phyloP scores from a whole-genome alignment of 2,888 invertebrate genomes.

The Eupithecia inturbata region DNA sequence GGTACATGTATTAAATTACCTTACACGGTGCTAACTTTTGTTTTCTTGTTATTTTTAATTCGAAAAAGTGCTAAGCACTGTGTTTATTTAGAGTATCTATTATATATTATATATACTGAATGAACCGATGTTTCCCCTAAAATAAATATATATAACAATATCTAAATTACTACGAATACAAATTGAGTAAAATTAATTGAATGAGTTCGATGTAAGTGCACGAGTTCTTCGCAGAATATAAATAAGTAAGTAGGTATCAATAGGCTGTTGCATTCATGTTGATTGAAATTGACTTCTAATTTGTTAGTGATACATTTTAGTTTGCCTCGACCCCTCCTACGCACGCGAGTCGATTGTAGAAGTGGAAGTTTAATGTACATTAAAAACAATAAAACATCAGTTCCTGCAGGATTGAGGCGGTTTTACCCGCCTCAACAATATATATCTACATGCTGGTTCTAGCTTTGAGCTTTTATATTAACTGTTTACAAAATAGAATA shows the following conservation, averaged over 20 bases:
- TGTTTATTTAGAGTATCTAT: no score
- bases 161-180: background rate
- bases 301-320: slow-evolving; percentile 27
- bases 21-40: no score
- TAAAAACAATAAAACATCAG: slow-evolving; percentile 71
- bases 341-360: slow-evolving; percentile 28
- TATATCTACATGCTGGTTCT: slow-evolving; percentile 30
- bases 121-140: no score
- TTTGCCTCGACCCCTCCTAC: slow-evolving; percentile 16
- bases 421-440: slow-evolving; percentile 57
- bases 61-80: no score
- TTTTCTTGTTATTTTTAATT: no score
- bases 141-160: no score
- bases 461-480: background rate
- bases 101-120: no score
- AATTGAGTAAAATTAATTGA: no score
- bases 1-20: no score
- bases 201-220: background rate
- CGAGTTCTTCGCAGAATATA: background rate
- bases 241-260: background rate
- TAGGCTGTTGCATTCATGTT: background rate
- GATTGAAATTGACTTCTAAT: slow-evolving; percentile 18
- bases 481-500: background rate
- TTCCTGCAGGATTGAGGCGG: slow-evolving; percentile 73
- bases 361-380: slow-evolving; percentile 45